Evolutionary conservation across 2,113 vertebrate species (phyloP).

Genomic region (Nothobranchius kuhntae): DNA sequence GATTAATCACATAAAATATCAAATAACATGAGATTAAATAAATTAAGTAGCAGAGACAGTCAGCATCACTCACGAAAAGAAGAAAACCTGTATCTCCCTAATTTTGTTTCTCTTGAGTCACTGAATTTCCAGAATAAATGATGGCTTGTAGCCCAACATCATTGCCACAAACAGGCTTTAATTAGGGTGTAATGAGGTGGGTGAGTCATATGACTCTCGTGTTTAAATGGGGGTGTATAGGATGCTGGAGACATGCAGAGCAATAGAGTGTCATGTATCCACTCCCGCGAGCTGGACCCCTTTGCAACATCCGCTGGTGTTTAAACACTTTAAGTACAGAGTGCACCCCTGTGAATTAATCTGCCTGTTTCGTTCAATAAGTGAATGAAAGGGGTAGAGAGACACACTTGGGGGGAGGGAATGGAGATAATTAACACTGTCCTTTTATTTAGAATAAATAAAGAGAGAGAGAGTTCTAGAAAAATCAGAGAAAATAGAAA

Average conservation of each 20-base stretch:
- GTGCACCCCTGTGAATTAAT: constrained; percentile 68
- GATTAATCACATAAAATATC: background rate
- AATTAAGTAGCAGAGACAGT: background rate
- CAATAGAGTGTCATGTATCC: constrained; percentile 59
- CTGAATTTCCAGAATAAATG: constrained; percentile 8
- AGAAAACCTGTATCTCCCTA: background rate
- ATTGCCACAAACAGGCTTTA: constrained; percentile 28
- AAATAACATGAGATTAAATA: background rate
- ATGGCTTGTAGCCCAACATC: constrained; percentile 33
- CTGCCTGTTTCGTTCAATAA: constrained; percentile 56
- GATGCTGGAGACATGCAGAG: constrained; percentile 49
- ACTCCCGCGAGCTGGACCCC: constrained; percentile 35
- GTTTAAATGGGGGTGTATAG: constrained; percentile 57
- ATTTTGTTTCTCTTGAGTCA: constrained; percentile 11
- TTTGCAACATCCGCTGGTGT: constrained; percentile 54
- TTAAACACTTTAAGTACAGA: constrained; percentile 65
- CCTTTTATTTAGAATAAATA: constrained; percentile 43
- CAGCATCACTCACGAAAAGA: background rate
- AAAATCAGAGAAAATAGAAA: constrained; percentile 14
- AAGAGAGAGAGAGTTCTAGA: constrained; percentile 14
- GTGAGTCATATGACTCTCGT: constrained; percentile 52
- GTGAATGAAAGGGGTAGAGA: constrained; percentile 27
- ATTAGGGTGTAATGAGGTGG: constrained; percentile 55
- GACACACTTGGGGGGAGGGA: constrained; percentile 6
- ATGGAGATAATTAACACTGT: constrained; percentile 55